Evolutionary conservation across 1,140 invertebrate species (phyloP), one percentile per base, ranked within the genome.

Genomic region (Leptestheria dahalacensis): DNA sequence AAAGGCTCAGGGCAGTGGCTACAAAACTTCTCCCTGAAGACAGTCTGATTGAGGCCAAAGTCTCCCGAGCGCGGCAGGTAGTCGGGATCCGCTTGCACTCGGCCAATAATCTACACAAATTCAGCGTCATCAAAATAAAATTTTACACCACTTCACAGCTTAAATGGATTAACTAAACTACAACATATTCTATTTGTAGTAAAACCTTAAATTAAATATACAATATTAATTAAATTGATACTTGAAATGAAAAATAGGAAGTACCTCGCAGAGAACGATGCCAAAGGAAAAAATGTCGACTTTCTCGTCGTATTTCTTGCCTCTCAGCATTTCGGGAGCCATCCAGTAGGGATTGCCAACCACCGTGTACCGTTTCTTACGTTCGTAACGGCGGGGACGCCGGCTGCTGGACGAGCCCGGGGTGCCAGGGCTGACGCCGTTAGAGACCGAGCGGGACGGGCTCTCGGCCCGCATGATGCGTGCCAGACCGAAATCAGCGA

Each of bases 331-430:
- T 73, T 97, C 94, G 3, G 94, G 94, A 0, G 93, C 92, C 91
- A 97, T 97, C 91, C 91, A 97, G 70, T 94, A 96, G 4, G 91
- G 92, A 75, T 93, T 94, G 0, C 92, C 92, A 0, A 96, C 89
- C 21, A 92, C 85, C 49, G 82, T 85, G 64, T 68, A 69, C 50
- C 75, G 69, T 63, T 70, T 72, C 50, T 68, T 71, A n/a, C 70
- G 63, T 54, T 69, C 61, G 21, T 62, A 62, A 24, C 51, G 57
- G 33, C 50, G 47, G 1, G 61, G 60, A 60, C 10, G 64, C 61
- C 33, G 63, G 49, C 58, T 50, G 4, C 52, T 24, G 29, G 21
- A 12, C 12, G 24, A 52, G 15, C 53, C 26, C 25, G 33, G 12
- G 15, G 21, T n/a, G 10, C 53, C 53, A 9, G 33, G 33, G 15